A percentile compares a stretch with the other conserved stretches of the same genome.
Conservation (phyloP, 2,113 vertebrate species). For the Dipodomys spectabilis region DNA sequence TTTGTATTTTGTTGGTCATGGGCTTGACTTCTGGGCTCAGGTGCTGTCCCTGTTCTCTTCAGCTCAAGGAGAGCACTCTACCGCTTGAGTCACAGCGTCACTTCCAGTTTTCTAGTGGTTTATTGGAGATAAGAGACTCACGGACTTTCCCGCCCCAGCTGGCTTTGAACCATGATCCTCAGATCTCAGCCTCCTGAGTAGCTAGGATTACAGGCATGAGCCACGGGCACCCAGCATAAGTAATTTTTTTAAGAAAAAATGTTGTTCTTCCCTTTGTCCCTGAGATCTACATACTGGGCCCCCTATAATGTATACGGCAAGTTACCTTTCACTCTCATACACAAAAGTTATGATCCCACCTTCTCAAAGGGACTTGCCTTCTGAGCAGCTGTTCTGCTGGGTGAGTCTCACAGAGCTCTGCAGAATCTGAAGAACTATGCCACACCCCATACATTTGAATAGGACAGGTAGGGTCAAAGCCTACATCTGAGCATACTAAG, state of each 20-base stretch:
- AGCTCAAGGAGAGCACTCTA: no score
- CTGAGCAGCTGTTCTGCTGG: neutral
- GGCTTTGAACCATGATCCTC: no score
- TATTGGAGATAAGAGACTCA: no score
- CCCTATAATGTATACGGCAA: neutral
- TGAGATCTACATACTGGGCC: neutral
- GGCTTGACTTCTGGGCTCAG: no score
- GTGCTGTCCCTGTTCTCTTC: no score
- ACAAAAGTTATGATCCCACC: neutral
- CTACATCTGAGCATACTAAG: neutral
- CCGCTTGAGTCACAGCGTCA: no score
- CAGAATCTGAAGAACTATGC: fast-evolving
- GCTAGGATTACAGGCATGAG: no score
- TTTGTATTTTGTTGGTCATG: no score
- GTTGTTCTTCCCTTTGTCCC: neutral
- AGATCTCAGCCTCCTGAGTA: no score
- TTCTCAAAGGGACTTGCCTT: neutral
- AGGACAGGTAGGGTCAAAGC: neutral
- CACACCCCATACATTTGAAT: neutral
- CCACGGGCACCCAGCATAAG: no score
- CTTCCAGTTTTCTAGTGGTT: no score
- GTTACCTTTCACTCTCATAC: neutral
- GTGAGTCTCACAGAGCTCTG: neutral
- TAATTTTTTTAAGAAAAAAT: neutral
- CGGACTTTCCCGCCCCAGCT: no score